These are phyloP conservation scores for Selene dorsalis DNA, from an alignment of 2,797 vertebrate species.

Conservation along the genomic window DNA sequence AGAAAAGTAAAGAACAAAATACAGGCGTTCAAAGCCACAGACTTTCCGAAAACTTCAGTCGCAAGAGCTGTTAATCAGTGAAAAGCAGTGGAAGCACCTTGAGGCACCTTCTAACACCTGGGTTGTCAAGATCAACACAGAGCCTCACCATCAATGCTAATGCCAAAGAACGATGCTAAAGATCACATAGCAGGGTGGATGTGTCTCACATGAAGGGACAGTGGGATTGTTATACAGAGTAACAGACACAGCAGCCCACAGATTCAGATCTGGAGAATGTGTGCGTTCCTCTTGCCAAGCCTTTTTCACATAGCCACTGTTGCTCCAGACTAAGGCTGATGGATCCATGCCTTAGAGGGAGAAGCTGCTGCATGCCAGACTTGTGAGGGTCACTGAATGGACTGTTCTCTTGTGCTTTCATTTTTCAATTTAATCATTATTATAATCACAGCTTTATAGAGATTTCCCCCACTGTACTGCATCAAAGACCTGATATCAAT, in stretches of 20 bases:
- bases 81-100: slow-evolving; percentile 3
- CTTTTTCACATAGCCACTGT: slow-evolving; percentile 82
- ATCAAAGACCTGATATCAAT: slow-evolving; percentile 40
- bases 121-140: slow-evolving; percentile 13
- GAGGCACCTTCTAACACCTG: slow-evolving; percentile 9
- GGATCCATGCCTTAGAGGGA: slow-evolving; percentile 79
- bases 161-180: slow-evolving; percentile 21
- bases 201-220: slow-evolving; percentile 62
- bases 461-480: slow-evolving; percentile 31
- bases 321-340: slow-evolving; percentile 79
- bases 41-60: slow-evolving; percentile 32
- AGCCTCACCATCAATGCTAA: slow-evolving; percentile 7
- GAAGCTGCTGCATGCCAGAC: slow-evolving; percentile 76
- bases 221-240: slow-evolving; percentile 61
- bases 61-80: neutral
- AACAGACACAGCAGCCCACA: slow-evolving; percentile 75
- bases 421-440: slow-evolving; percentile 61
- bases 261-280: slow-evolving; percentile 76
- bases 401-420: slow-evolving; percentile 66
- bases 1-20: slow-evolving; percentile 79
- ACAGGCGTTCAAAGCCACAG: slow-evolving; percentile 20
- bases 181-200: slow-evolving; percentile 58
- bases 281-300: slow-evolving; percentile 73
- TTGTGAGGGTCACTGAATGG: slow-evolving; percentile 72
- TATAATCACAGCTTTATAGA: slow-evolving; percentile 52